Conservation (phyloP, 2,113 vertebrate genomes). For the Mormyrus iriodes region DNA sequence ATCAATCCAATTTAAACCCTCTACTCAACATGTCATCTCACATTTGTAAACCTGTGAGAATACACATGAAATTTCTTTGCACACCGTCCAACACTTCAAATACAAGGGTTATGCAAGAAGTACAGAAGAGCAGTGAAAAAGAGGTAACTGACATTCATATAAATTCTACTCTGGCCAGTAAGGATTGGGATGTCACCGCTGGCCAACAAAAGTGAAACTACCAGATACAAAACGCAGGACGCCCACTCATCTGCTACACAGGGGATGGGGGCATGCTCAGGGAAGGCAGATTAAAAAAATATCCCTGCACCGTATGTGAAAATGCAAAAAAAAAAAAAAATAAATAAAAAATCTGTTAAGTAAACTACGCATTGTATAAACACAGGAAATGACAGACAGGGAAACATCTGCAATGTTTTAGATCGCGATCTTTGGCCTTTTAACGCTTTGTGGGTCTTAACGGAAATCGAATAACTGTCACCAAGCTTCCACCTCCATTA, state of each 20-base stretch:
- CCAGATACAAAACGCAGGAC: neutral
- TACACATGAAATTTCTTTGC: neutral
- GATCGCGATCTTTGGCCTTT: conserved; percentile 19
- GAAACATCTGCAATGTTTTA: conserved; percentile 36
- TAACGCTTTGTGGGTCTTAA: conserved; percentile 15
- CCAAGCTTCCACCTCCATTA: neutral
- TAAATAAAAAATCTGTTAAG: neutral
- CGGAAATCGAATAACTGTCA: neutral
- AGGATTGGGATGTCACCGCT: neutral
- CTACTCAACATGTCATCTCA: neutral
- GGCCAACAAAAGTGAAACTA: neutral
- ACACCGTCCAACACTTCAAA: neutral
- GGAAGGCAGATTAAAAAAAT: neutral
- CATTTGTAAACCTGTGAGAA: neutral
- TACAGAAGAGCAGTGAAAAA: neutral
- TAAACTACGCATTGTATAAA: conserved; percentile 31
- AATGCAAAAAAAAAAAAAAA: neutral
- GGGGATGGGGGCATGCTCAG: neutral
- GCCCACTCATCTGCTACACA: neutral
- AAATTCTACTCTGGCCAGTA: neutral
- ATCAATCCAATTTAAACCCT: neutral
- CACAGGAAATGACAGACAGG: conserved; percentile 36
- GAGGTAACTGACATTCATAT: neutral
- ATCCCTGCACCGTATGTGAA: neutral
- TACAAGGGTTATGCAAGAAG: neutral